Base-by-base conservation (phyloP, 2,797 vertebrate species). In the Ctenosaura bakeri region DNA sequence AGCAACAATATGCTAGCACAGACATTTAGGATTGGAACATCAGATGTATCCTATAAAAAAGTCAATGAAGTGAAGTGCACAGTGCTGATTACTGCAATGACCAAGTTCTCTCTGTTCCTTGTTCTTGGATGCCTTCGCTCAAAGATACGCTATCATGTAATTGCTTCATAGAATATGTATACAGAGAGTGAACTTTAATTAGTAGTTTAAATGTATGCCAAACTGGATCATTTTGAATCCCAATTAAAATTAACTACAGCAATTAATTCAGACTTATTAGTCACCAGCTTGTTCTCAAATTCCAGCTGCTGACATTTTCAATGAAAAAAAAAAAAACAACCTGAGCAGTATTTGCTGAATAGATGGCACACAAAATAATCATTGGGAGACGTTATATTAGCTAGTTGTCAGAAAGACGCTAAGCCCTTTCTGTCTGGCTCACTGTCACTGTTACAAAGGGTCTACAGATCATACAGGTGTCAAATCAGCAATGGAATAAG, bases 261-360 rank as follows among this genome's bases (percentile, higher is more conserved):
- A 93, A 94, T 95, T 96, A 96, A 95, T 96, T 94, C 91, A 96
- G 89, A 91, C 85, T 90, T 96, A 94, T 94, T 94, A 92, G 93
- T 91, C 86, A 94, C 91, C 73, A 91, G 59, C 87, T 93, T 94
- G 83, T 92, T 92, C 83, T 6, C 59, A n/a, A 83, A 46, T 94
- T 96, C 88, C 94, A 95, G 95, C 92, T 95, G 93, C 91, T 96
- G 94, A 95, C 90, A 95, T 95, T 95, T 96, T 90, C 77, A 94
- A 93, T 64, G n/a, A 18, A 18, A 22, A 74, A 52, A 56, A 56
- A 81, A 59, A 24, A 69, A 22, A 91, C 1, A 46, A 46, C 42
- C 35, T 81, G 90, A 73, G 90, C 20, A 91, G 59, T 73, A 74
- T 94, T 93, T 94, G 79, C 69, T 29, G 12, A 93, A 94, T 91